Percentiles rank a stretch among this genome's conserved stretches.
phyloP scores from a whole-genome alignment of 2,797 vertebrate genomes.

The Amblyopsis hoosieri region DNA sequence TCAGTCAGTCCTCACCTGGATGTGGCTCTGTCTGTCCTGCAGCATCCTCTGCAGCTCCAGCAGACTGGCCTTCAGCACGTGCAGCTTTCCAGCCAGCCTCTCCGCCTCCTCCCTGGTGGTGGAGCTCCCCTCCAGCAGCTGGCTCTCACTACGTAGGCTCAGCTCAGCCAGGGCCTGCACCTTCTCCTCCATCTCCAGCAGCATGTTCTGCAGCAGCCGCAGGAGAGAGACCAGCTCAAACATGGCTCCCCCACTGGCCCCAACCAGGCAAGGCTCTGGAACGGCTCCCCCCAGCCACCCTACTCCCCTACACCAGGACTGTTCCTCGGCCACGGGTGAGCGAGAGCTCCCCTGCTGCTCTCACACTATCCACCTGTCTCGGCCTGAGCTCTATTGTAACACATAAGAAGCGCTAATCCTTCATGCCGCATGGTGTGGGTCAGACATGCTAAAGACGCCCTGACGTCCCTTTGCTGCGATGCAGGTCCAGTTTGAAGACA shows the following conservation, averaged over 20 bases:
- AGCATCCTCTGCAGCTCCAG: conserved; percentile 93
- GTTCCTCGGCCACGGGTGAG: conserved; percentile 35
- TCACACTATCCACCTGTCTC: conserved; percentile 65
- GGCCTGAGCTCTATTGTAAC: conserved; percentile 44
- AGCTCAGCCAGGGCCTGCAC: conserved; percentile 90
- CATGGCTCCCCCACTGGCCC: conserved; percentile 51
- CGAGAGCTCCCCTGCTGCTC: conserved; percentile 36
- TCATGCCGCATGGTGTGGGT: conserved; percentile 53
- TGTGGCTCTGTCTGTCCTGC: conserved; percentile 87
- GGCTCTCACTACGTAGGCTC: conserved; percentile 89
- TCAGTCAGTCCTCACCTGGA: conserved; percentile 82
- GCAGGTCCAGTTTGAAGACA: conserved; percentile 14
- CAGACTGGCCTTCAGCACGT: conserved; percentile 86
- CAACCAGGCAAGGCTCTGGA: conserved; percentile 19
- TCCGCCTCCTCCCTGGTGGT: conserved; percentile 85
- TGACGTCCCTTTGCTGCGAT: not conserved
- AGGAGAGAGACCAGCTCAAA: conserved; percentile 83
- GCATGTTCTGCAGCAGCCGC: conserved; percentile 90
- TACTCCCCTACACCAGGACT: conserved; percentile 29
- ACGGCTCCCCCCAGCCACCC: conserved; percentile 8
- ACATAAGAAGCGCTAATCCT: conserved; percentile 71
- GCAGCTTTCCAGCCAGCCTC: conserved; percentile 84
- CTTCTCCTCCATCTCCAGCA: conserved; percentile 96
- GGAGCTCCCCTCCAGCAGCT: conserved; percentile 88
- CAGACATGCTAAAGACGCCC: conserved; percentile 31